phyloP scores from a whole-genome alignment of 2,113 vertebrate genomes.

The Hyperopisus bebe region DNA sequence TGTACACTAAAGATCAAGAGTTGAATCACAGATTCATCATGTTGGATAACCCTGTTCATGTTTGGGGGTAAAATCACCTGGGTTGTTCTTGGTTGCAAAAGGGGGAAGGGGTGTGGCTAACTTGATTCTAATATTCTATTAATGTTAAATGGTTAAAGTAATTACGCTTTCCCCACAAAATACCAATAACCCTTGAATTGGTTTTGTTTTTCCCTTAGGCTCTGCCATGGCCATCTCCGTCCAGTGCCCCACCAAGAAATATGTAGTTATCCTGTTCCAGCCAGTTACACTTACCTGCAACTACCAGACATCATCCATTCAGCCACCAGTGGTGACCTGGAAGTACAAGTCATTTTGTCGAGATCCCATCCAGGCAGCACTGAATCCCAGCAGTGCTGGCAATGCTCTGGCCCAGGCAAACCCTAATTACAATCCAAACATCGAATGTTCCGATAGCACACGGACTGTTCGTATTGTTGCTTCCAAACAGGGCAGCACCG shows the following conservation, averaged over 20 bases:
- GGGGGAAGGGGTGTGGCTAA: background rate
- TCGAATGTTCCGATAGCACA: constrained; percentile 70
- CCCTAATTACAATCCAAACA: constrained; percentile 75
- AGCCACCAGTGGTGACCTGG: constrained; percentile 67
- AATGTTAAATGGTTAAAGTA: background rate
- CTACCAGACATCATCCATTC: constrained; percentile 50
- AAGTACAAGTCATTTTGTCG: constrained; percentile 81
- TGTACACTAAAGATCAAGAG: background rate
- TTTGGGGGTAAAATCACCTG: background rate
- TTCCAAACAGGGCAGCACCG: constrained; percentile 64
- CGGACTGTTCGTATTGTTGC: constrained; percentile 74
- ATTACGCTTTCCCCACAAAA: background rate
- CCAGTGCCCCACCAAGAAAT: constrained; percentile 47
- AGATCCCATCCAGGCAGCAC: constrained; percentile 71
- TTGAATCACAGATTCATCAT: background rate
- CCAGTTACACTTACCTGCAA: constrained; percentile 70
- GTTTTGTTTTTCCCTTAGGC: constrained; percentile 37
- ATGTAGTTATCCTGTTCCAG: constrained; percentile 80
- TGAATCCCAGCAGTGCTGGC: constrained; percentile 68
- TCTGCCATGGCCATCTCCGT: constrained; percentile 50
- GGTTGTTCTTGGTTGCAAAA: background rate
- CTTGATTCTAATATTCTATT: background rate
- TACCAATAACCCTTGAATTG: background rate
- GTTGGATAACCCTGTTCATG: background rate
- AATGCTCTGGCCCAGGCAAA: constrained; percentile 65